Evolutionary conservation across 2,888 invertebrate species (phyloP).

Genomic region (Steinernema carpocapsae): DNA sequence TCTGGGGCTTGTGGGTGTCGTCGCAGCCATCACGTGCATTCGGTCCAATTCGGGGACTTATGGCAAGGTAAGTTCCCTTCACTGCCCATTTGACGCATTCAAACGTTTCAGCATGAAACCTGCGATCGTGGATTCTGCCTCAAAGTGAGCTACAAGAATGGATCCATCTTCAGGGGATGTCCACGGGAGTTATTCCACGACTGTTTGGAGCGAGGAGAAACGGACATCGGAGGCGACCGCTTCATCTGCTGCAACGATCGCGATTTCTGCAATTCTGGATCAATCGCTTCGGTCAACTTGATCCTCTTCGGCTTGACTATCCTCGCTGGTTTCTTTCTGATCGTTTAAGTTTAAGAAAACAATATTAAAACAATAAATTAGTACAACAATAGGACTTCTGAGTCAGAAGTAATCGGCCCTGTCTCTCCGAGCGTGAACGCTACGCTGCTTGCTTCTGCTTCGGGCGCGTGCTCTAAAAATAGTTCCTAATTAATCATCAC

Average conservation of each 20-base stretch:
- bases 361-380: no score
- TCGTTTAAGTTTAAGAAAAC: no score
- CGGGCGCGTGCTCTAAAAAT: no score
- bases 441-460: no score
- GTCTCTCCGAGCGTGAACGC: no score
- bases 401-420: no score
- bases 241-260: not conserved
- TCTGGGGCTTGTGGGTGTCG: not conserved
- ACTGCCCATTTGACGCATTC: not conserved
- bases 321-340: not conserved
- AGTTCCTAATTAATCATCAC: no score
- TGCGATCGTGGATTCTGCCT: not conserved
- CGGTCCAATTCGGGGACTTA: not conserved
- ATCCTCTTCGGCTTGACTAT: not conserved
- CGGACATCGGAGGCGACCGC: not conserved
- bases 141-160: not conserved
- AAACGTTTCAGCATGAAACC: not conserved
- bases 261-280: not conserved
- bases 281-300: not conserved
- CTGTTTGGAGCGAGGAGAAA: not conserved
- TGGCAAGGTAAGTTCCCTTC: not conserved
- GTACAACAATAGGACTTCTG: no score
- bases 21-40: not conserved
- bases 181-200: not conserved
- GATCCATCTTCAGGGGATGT: not conserved